Base-by-base conservation (phyloP, 2,113 vertebrate genomes). In the Origma solitaria region DNA sequence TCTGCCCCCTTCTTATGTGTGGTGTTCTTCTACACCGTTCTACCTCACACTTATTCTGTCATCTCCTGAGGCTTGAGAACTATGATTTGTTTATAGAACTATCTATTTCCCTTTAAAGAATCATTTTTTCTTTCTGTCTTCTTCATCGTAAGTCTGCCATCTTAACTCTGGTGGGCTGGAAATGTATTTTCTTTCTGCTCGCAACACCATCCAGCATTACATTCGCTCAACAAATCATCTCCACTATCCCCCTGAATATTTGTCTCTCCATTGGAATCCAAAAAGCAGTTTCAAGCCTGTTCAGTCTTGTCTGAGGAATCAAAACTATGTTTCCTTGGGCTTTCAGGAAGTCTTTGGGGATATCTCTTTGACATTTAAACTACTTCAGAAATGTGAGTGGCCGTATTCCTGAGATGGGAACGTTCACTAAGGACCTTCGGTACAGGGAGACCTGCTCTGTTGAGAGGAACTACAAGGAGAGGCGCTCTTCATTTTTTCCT, bases 361-460 rank as follows among this genome's bases (percentile, higher is more conserved):
- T 37, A 69, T 69, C 7, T 86, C 40, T 78, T 66, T 68, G 44
- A 60, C 51, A 69, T 79, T 82, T 75, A 71, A 84, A 30, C 24
- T 27, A 21, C 56, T 73, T 81, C 16, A 84, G 37, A 86, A 84
- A n/a, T 49, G 45, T 13, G 28, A 51, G 35, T 24, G 13, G 4
- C 21, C 2, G 0, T 53, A 38, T 66, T 79, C 9, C 38, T 64
- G 79, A 69, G 45, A 23, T 1, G 3, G 49, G 15, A 65, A 38
- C 0, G 0, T 92, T 90, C 12, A 18, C 1, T 62, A 15, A 82
- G 49, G 38, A 49, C 54, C 30, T 83, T 57, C 13, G 22, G 4
- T 33, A 20, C 28, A 56, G 33, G 15, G 56, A 54, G 19, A 65
- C 7, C 0, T 13, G 9, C 28, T 78, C 19, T 57, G 1, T 4